Percentiles rank a stretch among this genome's conserved stretches.
These are phyloP conservation scores for Coleophora deauratella DNA, from an alignment of 2,888 invertebrate species.

Conservation along the genomic window DNA sequence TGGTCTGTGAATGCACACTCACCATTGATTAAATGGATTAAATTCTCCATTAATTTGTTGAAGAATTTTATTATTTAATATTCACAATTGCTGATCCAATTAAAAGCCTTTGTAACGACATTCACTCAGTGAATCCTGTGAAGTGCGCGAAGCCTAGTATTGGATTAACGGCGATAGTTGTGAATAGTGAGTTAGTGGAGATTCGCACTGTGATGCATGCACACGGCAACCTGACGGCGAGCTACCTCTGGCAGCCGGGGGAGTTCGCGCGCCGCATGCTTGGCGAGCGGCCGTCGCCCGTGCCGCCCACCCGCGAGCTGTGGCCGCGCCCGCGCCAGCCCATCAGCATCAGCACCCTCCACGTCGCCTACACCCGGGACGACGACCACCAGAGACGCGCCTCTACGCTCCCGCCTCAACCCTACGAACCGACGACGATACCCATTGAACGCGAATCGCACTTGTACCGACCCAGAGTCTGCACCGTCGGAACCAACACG, in stretches of 20 bases:
- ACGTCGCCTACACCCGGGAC: conserved; percentile 58
- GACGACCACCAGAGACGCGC: conserved; percentile 44
- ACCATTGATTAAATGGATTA: too few species aligned
- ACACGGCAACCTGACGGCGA: conserved; percentile 60
- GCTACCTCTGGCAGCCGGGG: conserved; percentile 67
- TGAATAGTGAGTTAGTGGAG: conserved; percentile 41
- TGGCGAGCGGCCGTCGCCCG: conserved; percentile 60
- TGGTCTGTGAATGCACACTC: too few species aligned
- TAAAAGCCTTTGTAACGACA: conserved; percentile 36
- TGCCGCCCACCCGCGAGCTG: conserved; percentile 59
- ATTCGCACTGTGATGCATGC: conserved; percentile 56
- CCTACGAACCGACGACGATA: conserved; percentile 33
- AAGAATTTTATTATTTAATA: conserved; percentile 37
- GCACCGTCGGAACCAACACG: conserved; percentile 62
- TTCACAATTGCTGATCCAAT: conserved; percentile 46
- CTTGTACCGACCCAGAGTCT: conserved; percentile 34
- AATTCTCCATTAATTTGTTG: background rate
- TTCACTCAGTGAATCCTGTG: conserved; percentile 50
- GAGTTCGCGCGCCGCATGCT: conserved; percentile 62
- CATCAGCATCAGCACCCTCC: conserved; percentile 61
- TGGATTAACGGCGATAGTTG: conserved; percentile 50
- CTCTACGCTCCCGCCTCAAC: conserved; percentile 46
- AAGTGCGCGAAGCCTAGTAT: conserved; percentile 62
- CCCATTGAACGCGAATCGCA: conserved; percentile 16
- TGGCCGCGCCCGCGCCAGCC: conserved; percentile 56